Evolutionary conservation across 1,140 invertebrate genomes (phyloP).

Genomic region (Drusus annulatus): DNA sequence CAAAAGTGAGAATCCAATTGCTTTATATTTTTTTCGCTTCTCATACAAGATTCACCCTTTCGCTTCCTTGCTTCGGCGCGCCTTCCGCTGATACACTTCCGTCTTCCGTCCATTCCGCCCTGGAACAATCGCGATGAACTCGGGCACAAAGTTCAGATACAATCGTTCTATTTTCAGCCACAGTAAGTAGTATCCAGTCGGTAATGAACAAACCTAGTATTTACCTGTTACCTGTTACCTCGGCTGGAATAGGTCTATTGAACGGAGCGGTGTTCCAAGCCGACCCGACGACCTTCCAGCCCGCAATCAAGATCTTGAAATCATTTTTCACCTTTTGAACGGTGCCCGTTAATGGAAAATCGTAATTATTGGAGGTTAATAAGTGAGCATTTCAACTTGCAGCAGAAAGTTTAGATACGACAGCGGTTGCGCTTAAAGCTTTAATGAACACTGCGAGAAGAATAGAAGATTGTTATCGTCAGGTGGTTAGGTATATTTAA

Average conservation of each 20-base stretch:
- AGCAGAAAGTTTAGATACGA: background rate
- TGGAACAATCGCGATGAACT: slow-evolving; percentile 6
- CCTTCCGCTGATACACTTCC: background rate
- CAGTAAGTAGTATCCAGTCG: background rate
- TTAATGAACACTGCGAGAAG: background rate
- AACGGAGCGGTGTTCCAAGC: slow-evolving; percentile 20
- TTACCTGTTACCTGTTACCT: background rate
- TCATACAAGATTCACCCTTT: too few species aligned
- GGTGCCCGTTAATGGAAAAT: slow-evolving; percentile 46
- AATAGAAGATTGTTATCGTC: background rate
- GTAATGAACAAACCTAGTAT: slow-evolving; percentile 26
- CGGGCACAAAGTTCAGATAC: too few species aligned
- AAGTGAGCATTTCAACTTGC: background rate
- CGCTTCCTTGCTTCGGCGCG: too few species aligned
- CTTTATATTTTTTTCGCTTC: too few species aligned
- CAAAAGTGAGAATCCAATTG: too few species aligned
- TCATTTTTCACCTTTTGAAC: slow-evolving; percentile 46
- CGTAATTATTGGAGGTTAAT: slow-evolving; percentile 37
- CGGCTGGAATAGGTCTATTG: slow-evolving; percentile 26
- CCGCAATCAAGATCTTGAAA: slow-evolving; percentile 45
- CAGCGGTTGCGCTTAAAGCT: background rate
- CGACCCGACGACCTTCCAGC: slow-evolving; percentile 33
- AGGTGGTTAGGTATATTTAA: background rate
- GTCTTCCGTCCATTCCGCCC: background rate
- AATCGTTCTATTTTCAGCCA: background rate